Base-by-base conservation (phyloP, 1,140 invertebrate species). In the Adoxophyes honmai region DNA sequence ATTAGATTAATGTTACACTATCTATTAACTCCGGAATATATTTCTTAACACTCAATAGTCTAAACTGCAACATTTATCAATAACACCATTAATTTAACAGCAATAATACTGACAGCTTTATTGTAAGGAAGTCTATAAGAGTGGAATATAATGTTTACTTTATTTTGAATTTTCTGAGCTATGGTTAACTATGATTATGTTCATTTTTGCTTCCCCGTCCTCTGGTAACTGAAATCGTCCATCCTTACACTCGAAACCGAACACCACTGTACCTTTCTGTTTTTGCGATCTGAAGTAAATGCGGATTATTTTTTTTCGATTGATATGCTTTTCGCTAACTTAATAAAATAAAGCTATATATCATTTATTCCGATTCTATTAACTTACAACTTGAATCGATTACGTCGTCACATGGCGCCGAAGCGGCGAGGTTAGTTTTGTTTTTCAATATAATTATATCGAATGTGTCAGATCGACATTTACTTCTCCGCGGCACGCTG, bases 171-270 rank as follows among this genome's bases (percentile, higher is more conserved):
- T 18, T 58, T 18, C 36, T 70, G 62, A 57, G 59, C 53, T 66
- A 59, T 58, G 48, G 42, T 66, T 39, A 38, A 59, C 37, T 62
- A 64, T 66, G 14, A 55, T 34, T 51, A 35, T 52, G 34, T 53
- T 55, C 14, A 39, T 60, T 75, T 77, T 75, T 85, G 85, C 85
- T 88, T 88, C 85, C 85, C 77, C 85, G 85, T 88, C 82, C 74
- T 70, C 78, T 74, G 73, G 81, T 78, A 77, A 83, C 81, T 77
- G 58, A 69, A 70, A 87, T 74, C 79, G 81, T 88, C 84, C 76
- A 73, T 84, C 59, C 77, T 73, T 59, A 66, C 81, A 86, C 72
- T 74, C 75, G 11, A 72, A 70, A 81, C 76, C 77, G 62, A 79
- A 80, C 76, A 68, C 75, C 76, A 78, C 64, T 72, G 67, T 48